Base-by-base conservation (phyloP, 2,797 vertebrate genomes). In the Argya squamiceps region DNA sequence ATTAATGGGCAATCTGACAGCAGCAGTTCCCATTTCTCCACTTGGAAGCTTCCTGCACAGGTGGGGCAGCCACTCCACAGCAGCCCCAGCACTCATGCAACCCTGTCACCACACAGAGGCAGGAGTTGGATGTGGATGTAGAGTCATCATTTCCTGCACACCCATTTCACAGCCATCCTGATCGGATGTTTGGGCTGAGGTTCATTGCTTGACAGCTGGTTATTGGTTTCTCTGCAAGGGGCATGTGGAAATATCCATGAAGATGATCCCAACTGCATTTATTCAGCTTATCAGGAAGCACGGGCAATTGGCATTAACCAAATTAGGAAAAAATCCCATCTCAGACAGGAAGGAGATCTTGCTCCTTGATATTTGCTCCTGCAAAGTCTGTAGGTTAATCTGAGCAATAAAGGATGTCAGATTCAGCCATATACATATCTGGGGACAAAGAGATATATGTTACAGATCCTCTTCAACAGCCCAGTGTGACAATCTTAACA, bases 191-290 rank as follows among this genome's bases (percentile, higher is more conserved):
- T 56, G 71, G 44, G 85, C 55, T 78, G 82, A 88, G 69, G 88
- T 96, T 97, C 94, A 75, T 81, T 90, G 94, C 73, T 10, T 89
- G 94, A 95, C 93, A 97, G 96, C 94, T 96, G 95, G 92, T 96
- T 96, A 95, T 97, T 96, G 84, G 50, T 85, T 96, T 95, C 96
- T 71, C 95, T 58, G 84, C 82, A 84, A 95, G 93, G 79, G 85
- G 84, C 37, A 62, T 21, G n/a, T 75, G 89, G 93, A 94, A 96
- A 94, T 94, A 88, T 92, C 93, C 93, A 86, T 24, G 69, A 75
- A 90, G 89, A 95, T 75, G 65, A 81, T 84, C 76, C 80, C 62
- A 92, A 17, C 18, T 62, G 79, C 65, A 58, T 20, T 88, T 68
- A 55, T 22, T 90, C 53, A 90, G 92, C 39, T 92, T 88, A 81